phyloP scores from a whole-genome alignment of 2,113 vertebrate species.

The Pionites leucogaster region DNA sequence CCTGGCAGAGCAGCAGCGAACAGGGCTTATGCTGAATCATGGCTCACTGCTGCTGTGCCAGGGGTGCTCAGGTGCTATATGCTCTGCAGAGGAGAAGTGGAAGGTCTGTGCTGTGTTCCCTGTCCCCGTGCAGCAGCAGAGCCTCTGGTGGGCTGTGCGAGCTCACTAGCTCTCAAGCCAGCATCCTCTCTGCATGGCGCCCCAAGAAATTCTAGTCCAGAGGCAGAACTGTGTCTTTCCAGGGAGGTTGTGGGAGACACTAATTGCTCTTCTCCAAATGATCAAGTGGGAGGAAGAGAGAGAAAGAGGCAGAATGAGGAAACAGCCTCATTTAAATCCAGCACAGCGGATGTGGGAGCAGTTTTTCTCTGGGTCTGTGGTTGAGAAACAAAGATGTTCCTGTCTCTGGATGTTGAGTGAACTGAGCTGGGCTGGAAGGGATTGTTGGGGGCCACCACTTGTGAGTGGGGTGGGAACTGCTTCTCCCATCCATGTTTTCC shows the following conservation, averaged over 20 bases:
- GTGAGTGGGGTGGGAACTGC: neutral
- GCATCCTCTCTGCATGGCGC: neutral
- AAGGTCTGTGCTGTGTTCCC: neutral
- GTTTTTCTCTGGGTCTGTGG: neutral
- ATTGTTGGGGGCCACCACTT: neutral
- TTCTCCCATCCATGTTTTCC: neutral
- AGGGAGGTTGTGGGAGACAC: neutral
- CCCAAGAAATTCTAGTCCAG: neutral
- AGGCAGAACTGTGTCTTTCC: neutral
- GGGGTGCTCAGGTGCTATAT: neutral
- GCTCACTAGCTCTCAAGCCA: neutral
- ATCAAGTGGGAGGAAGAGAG: neutral
- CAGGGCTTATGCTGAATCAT: neutral
- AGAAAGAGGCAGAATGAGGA: neutral
- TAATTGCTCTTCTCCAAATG: neutral
- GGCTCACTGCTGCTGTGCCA: neutral
- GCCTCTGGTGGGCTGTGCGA: rapidly evolving
- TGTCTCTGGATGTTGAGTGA: neutral
- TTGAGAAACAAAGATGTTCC: neutral
- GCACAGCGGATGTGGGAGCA: neutral
- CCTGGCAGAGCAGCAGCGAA: neutral
- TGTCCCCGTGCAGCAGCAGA: neutral
- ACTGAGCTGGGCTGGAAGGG: neutral
- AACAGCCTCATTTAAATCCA: neutral
- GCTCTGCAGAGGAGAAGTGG: neutral